A percentile compares a stretch with the other conserved stretches of the same genome.
Conservation (phyloP, 2,888 invertebrate species). For the Bombylius discolor region DNA sequence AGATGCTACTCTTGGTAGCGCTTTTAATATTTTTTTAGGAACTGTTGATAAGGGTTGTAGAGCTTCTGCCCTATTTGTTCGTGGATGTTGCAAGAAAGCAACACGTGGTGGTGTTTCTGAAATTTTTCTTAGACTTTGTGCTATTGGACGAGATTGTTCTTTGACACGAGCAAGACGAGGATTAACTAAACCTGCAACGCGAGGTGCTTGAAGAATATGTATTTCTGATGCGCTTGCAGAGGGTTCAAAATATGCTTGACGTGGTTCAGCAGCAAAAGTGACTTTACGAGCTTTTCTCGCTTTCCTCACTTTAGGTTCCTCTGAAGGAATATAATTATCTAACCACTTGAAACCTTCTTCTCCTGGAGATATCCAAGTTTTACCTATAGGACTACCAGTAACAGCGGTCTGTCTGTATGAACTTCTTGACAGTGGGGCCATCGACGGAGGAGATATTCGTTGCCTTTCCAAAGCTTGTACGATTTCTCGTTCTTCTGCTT, state of each 20-base stretch:
- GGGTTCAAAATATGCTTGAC: constrained; percentile 6
- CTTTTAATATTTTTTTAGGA: neutral
- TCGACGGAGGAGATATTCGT: neutral
- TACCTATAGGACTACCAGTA: constrained; percentile 1
- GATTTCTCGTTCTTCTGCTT: constrained; percentile 4
- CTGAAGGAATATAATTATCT: constrained; percentile 4
- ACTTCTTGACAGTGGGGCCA: neutral
- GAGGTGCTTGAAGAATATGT: neutral
- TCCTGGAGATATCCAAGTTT: neutral
- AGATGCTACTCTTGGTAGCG: neutral
- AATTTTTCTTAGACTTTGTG: neutral
- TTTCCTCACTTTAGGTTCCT: neutral
- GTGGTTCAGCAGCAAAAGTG: neutral
- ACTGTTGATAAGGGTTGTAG: no score
- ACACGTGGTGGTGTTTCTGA: neutral
- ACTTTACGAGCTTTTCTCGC: neutral
- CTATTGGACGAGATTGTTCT: no score
- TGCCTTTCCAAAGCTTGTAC: neutral
- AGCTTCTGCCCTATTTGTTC: neutral
- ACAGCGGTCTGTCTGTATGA: no score
- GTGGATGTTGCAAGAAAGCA: neutral
- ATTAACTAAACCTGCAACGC: neutral
- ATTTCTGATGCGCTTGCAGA: neutral
- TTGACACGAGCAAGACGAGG: neutral
- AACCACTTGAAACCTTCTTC: constrained; percentile 10